phyloP scores from a whole-genome alignment of 2,113 vertebrate genomes.

The Rhegmatorhina hoffmannsi region DNA sequence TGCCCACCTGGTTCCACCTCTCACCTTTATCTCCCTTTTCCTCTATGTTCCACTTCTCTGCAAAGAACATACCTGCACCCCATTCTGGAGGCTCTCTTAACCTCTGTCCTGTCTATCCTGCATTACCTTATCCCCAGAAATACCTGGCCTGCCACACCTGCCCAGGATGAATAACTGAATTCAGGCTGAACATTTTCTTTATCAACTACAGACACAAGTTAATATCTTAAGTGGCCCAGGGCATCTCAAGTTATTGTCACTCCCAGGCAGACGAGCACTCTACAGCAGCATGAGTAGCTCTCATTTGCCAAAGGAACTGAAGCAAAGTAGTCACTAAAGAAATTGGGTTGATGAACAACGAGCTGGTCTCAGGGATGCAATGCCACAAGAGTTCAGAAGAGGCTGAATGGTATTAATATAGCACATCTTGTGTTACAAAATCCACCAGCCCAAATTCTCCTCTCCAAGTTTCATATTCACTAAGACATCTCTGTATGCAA shows the following conservation, averaged over 20 bases:
- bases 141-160: background rate
- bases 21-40: background rate
- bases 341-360: background rate
- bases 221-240: background rate
- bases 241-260: background rate
- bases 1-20: background rate
- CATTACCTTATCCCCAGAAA: background rate
- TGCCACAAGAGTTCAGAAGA: background rate
- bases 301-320: background rate
- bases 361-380: background rate
- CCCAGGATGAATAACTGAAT: background rate
- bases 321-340: background rate
- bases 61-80: background rate
- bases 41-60: background rate
- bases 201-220: background rate
- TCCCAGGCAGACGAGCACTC: background rate
- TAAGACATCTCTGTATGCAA: background rate
- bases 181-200: background rate
- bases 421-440: background rate
- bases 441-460: slow-evolving; percentile 37
- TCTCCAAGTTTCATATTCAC: background rate
- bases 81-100: background rate
- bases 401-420: background rate
- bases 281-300: background rate
- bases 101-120: background rate